Base-by-base conservation (phyloP, 2,113 vertebrate species). In the Lasiurus borealis region DNA sequence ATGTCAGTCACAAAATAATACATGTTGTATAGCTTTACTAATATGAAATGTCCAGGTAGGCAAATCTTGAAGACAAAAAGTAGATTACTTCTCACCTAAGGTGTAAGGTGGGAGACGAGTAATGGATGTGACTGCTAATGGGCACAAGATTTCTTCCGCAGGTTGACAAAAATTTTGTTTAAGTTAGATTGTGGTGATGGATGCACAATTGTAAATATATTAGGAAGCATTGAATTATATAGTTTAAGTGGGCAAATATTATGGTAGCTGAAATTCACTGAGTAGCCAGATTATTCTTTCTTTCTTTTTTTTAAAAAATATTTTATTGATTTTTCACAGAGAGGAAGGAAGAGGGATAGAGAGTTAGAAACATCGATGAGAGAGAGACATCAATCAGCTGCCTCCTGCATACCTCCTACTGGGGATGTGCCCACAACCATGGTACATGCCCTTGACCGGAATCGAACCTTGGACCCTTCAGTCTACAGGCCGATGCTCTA, bases 71-170 rank as follows among this genome's bases (percentile, higher is more conserved):
- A 64, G 44, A 71, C 3, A 54, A 29, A 21, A 44, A 85, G 18
- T 12, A 62, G 36, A 84, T 44, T 44, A 36, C 10, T 76, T 72
- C 34, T 76, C 54, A 8, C 27, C 15, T 69, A 46, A 57, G 16
- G 14, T 5, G 73, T 8, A 40, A 5, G 23, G 8, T 12, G 2
- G 5, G 25, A 25, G 6, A 1, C 10, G 5, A 2, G n/a, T 91
- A 36, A 64, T 36, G 25, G 27, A 19, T 59, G 27, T 44, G 15
- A 66, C 52, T 52, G 6, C 25, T 80, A 27, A 75, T 0, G 48
- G 50, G 5, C 14, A n/a, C 23, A 73, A 31, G 2, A 14, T 87
- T 87, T 86, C 69, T 71, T 83, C 69, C 1, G 4, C 36, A 21
- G 8, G 9, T 3, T 88, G 54, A 83, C n/a, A 77, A 69, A 73